Conservation (phyloP, 2,888 invertebrate genomes). For the Trilocha varians region DNA sequence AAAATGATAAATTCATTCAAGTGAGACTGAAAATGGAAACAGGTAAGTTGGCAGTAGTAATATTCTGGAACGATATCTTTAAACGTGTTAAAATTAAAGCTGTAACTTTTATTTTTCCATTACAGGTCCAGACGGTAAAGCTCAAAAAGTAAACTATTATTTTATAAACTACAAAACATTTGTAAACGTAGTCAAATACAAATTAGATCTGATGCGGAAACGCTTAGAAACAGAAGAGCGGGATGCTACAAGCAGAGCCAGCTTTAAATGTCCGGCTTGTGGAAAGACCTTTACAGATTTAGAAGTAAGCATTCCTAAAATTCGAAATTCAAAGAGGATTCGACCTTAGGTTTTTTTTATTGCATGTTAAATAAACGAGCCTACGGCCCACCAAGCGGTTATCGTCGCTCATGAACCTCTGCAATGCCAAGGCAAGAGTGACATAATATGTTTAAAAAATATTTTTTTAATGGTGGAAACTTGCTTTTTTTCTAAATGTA, state of each 20-base stretch:
- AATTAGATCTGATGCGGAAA: slow-evolving; percentile 95
- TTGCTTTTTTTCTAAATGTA: too few species aligned
- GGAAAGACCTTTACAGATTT: slow-evolving; percentile 96
- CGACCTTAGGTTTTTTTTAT: too few species aligned
- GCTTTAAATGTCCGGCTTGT: slow-evolving; percentile 94
- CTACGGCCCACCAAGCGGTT: too few species aligned
- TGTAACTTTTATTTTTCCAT: slow-evolving; percentile 7
- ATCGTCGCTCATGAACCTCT: too few species aligned
- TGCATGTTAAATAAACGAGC: too few species aligned
- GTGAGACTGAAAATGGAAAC: slow-evolving; percentile 95
- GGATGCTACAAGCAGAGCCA: slow-evolving; percentile 94
- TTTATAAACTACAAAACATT: slow-evolving; percentile 98
- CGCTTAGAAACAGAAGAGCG: slow-evolving; percentile 96
- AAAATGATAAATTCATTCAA: slow-evolving; percentile 95
- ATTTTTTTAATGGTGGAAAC: too few species aligned
- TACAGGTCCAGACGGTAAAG: slow-evolving; percentile 87
- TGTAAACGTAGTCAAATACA: slow-evolving; percentile 98
- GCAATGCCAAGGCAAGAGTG: too few species aligned
- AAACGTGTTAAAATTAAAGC: too few species aligned
- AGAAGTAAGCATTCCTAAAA: too few species aligned
- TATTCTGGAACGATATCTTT: background rate
- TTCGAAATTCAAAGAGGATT: too few species aligned
- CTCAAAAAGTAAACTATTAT: slow-evolving; percentile 96
- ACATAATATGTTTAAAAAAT: too few species aligned
- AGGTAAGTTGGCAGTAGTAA: too few species aligned